Conservation (phyloP, 2,888 invertebrate species). For the Pyralis farinalis region DNA sequence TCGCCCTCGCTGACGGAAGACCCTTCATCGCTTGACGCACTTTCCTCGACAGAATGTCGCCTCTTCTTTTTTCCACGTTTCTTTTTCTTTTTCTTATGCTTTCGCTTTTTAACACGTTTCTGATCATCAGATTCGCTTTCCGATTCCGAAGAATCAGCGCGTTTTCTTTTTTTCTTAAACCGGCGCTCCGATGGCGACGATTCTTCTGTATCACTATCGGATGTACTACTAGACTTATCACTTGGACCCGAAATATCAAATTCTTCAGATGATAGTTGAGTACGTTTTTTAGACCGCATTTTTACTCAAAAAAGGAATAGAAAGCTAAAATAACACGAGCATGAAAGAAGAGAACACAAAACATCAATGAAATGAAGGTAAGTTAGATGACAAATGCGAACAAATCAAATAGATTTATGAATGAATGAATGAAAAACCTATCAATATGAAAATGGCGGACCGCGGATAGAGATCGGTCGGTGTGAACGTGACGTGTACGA, state of each 20-base stretch:
- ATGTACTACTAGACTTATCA: conserved; percentile 59
- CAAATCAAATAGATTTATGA: no score
- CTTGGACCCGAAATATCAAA: conserved; percentile 62
- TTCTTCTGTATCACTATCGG: conserved; percentile 65
- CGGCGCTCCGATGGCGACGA: conserved; percentile 61
- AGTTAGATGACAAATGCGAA: no score
- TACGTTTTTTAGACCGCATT: conserved; percentile 71
- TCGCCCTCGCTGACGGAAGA: conserved; percentile 64
- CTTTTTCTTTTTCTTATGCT: conserved; percentile 77
- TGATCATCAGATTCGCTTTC: conserved; percentile 65
- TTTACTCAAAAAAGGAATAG: conserved; percentile 8
- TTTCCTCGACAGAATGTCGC: conserved; percentile 49
- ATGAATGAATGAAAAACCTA: no score
- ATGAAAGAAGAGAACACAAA: no score
- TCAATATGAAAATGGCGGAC: no score
- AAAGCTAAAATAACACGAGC: no score
- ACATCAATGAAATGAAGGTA: no score
- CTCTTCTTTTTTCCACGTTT: conserved; percentile 71
- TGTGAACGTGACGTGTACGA: no score
- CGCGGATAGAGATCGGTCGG: no score
- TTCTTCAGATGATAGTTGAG: conserved; percentile 64
- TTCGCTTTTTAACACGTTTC: conserved; percentile 66
- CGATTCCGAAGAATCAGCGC: conserved; percentile 62
- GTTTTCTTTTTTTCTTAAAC: conserved; percentile 70
- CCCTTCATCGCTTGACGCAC: conserved; percentile 45